These are phyloP conservation scores for Neodon shergylaensis DNA, from an alignment of 2,113 vertebrate genomes.

Conservation along the genomic window DNA sequence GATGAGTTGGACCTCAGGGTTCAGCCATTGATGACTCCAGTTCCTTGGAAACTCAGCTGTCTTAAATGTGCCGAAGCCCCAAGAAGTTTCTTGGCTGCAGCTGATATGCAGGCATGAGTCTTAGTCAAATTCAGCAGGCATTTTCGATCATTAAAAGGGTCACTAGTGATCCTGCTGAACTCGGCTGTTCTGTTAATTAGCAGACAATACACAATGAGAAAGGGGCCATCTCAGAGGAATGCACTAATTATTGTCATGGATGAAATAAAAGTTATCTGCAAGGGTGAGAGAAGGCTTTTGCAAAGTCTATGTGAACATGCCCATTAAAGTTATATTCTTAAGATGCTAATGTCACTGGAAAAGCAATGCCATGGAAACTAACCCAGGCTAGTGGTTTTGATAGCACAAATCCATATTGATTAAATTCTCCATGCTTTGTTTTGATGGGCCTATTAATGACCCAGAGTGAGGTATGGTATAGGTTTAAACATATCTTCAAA, in stretches of 20 bases:
- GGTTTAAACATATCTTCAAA: conserved; percentile 83
- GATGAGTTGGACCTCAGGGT: neutral
- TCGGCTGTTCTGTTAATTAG: neutral
- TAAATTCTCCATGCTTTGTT: conserved; percentile 88
- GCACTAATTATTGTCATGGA: conserved; percentile 46
- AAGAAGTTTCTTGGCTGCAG: neutral
- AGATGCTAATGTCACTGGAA: conserved; percentile 74
- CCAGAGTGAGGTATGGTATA: conserved; percentile 84
- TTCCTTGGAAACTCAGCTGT: neutral
- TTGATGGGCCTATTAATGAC: conserved; percentile 84
- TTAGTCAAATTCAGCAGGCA: neutral
- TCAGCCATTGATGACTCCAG: neutral
- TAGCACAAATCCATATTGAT: conserved; percentile 81
- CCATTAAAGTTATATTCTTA: conserved; percentile 83
- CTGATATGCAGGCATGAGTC: neutral
- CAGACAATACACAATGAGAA: neutral
- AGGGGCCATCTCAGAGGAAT: neutral
- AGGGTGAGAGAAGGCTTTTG: conserved; percentile 29
- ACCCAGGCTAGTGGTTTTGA: conserved; percentile 82
- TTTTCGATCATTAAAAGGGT: neutral
- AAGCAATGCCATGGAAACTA: conserved; percentile 83
- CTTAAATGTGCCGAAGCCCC: neutral
- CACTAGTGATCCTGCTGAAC: neutral
- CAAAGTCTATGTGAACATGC: conserved; percentile 26
- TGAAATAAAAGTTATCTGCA: conserved; percentile 37